Evolutionary conservation across 2,797 vertebrate genomes (phyloP), one percentile per base, ranked within the genome.

Genomic region (Enteromius treurensis): DNA sequence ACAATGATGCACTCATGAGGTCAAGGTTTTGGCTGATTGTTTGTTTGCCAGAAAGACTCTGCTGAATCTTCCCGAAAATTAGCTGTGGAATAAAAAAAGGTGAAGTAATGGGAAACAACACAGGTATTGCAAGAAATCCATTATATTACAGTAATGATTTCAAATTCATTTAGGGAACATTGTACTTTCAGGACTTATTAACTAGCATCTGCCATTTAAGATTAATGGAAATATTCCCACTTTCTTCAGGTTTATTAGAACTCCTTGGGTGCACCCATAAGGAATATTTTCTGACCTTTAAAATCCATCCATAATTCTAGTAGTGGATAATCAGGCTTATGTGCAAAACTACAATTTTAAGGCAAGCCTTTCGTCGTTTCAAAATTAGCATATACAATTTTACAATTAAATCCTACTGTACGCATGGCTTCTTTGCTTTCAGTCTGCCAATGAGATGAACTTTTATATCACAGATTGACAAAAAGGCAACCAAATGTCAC

Each of bases 401-500:
- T 51, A 67, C 26, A 47, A 37, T 34, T 15, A 23, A 67, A 45
- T 34, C 14, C 26, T 21, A 69, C 55, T 5, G 55, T 53, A 21
- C 53, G 58, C 58, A 45, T 74, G 29, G 10, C 60, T 65, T 32
- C 67, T 79, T 67, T 76, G 51, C 34, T 49, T 80, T 68, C 45
- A n/a, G 23, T 19, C 47, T 69, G 47, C 47, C 74, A 60, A 60
- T 21, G 62, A 81, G 67, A 86, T 87, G 68, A 58, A 85, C 58
- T 68, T 82, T 82, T 88, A 85, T 89, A 90, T 90, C 88, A 82
- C 74, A 26, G 55, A 89, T 77, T 47, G 68, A 82, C 40, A 77
- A 51, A 65, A 76, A 76, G 69, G 32, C 47, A 85, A 78, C 84
- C 85, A 77, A 90, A 91, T 90, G 86, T 89, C 89, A 91, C 73